Evolutionary conservation across 2,113 vertebrate species (phyloP), one percentile per base, ranked within the genome.

Genomic region (Colistium nudipinnis): DNA sequence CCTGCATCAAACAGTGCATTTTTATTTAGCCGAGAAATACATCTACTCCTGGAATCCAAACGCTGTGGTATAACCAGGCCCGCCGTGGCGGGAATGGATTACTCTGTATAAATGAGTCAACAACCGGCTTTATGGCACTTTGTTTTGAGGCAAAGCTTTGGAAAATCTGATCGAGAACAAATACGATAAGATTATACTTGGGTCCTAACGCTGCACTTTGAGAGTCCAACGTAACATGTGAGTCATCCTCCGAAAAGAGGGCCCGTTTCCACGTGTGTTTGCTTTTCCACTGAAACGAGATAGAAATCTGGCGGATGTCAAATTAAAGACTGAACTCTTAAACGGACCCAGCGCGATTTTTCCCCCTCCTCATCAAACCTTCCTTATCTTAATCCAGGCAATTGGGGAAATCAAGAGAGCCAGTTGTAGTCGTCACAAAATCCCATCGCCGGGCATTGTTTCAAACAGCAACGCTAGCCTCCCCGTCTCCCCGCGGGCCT

Each of bases 331-430:
- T 13, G 11, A 0, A 62, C 25, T 22, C 39, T 62, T 70, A 52
- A 85, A 78, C 43, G 38, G 47, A 63, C 33, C 44, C 30, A 62
- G 47, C 74, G 71, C 48, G 30, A 76, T 25, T 31, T 47, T 65
- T 53, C 74, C 51, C 56, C 74, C 51, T 57, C 36, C 22, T 36
- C 17, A 31, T 72, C 69, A 77, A 39, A 59, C 60, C 56, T 63
- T 76, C 35, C 52, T 62, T 76, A 76, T 85, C 57, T 65, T 66
- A 82, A 83, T 89, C 72, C 65, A 43, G 12, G 44, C 31, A 47
- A 25, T 30, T 55, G 12, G 41, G 57, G 61, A 67, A 45, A 54
- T 38, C 20, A 61, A 76, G 55, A 63, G 44, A 71, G 61, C 43
- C 20, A 60, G 55, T 28, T 62, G 30, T 16, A 56, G 65, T 61